These are phyloP conservation scores for Alca torda DNA, from an alignment of 2,797 vertebrate species.

Conservation along the genomic window DNA sequence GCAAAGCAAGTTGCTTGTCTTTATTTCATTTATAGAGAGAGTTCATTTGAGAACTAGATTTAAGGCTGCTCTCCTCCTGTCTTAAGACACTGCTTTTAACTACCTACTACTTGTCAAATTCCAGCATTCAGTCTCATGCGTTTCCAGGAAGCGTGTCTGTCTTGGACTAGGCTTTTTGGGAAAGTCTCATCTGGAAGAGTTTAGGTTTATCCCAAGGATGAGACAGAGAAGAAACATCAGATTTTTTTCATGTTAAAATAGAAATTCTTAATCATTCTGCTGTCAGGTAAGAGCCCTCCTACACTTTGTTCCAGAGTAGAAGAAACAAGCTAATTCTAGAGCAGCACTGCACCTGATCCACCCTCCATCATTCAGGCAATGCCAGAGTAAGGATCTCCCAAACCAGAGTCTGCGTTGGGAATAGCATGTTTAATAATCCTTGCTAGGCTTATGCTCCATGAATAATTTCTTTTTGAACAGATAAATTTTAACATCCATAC, in stretches of 20 bases:
- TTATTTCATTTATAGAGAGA: background rate
- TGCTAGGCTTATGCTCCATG: background rate
- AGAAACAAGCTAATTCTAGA: background rate
- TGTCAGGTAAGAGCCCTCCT: background rate
- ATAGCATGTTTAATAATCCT: background rate
- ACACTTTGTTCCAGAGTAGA: background rate
- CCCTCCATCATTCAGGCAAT: background rate
- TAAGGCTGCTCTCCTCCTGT: background rate
- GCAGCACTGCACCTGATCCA: background rate
- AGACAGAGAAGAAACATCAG: background rate
- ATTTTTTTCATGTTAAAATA: background rate
- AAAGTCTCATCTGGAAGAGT: background rate
- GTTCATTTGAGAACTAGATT: background rate
- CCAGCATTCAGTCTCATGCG: no score
- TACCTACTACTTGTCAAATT: background rate
- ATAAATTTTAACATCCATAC: background rate
- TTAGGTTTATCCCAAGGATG: background rate
- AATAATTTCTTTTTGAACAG: background rate
- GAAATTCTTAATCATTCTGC: background rate
- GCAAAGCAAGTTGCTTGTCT: background rate
- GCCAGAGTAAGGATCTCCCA: background rate
- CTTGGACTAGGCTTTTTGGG: background rate
- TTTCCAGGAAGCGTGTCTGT: no score
- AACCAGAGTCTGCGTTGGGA: background rate
- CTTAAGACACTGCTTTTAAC: background rate